Evolutionary conservation across 2,797 vertebrate genomes (phyloP).

Genomic region (Cyprinella venusta): DNA sequence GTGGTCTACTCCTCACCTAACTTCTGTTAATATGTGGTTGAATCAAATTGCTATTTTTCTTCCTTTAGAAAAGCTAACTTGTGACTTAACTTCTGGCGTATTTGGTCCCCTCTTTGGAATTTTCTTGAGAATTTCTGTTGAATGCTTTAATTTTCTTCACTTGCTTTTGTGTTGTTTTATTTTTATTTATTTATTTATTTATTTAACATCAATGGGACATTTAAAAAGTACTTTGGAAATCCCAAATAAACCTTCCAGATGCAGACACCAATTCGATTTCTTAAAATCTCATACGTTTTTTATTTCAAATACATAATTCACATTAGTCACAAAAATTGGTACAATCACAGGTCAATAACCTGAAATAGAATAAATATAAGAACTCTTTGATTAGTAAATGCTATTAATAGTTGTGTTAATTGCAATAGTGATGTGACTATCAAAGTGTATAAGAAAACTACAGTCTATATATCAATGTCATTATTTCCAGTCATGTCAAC

Average conservation of each 20-base stretch:
- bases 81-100: no score
- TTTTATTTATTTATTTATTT: no score
- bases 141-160: no score
- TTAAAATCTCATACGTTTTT: slow-evolving; percentile 25
- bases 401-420: slow-evolving; percentile 7
- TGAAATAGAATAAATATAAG: slow-evolving; percentile 42
- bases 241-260: neutral
- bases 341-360: slow-evolving; percentile 43
- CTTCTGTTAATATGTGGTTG: no score
- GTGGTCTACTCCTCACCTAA: no score
- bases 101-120: no score
- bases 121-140: no score
- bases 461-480: slow-evolving; percentile 1
- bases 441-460: slow-evolving; percentile 45
- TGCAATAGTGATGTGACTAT: slow-evolving; percentile 33
- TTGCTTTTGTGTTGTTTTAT: no score
- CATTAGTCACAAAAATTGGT: slow-evolving; percentile 22
- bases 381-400: slow-evolving; percentile 23
- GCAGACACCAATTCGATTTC: neutral
- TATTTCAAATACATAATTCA: slow-evolving; percentile 21
- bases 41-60: no score
- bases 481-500: slow-evolving; percentile 21
- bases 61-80: no score
- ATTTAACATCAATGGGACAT: neutral
- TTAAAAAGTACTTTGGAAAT: neutral